Conservation (phyloP, 2,113 vertebrate species). For the Epinephelus moara region DNA sequence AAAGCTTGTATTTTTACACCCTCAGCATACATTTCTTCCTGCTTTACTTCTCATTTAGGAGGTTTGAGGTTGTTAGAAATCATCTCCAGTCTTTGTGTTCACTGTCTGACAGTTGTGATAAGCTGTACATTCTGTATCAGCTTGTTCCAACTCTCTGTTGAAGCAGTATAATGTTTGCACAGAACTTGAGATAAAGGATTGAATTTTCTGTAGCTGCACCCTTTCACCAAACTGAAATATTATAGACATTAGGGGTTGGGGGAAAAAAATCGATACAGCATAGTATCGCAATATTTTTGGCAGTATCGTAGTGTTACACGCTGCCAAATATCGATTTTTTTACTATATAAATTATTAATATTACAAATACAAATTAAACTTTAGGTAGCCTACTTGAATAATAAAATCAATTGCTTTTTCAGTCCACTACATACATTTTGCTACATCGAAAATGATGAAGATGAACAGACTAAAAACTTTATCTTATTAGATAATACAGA, state of each 20-base stretch:
- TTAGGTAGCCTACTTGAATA: too few species aligned
- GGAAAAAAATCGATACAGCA: too few species aligned
- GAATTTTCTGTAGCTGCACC: background rate
- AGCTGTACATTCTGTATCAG: slow-evolving; percentile 1
- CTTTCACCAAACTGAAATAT: background rate
- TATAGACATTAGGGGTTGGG: background rate
- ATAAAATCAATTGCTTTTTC: too few species aligned
- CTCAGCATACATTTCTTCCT: background rate
- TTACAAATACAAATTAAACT: too few species aligned
- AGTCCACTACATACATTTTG: too few species aligned
- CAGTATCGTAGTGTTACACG: too few species aligned
- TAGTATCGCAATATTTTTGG: too few species aligned
- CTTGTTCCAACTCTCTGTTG: background rate
- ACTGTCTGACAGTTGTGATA: background rate
- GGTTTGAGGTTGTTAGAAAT: slow-evolving; percentile 1
- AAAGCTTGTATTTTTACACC: background rate
- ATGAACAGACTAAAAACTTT: too few species aligned
- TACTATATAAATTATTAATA: too few species aligned
- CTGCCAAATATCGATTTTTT: too few species aligned
- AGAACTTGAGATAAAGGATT: background rate
- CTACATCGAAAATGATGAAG: too few species aligned
- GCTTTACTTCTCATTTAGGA: slow-evolving; percentile 6
- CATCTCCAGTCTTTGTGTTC: background rate
- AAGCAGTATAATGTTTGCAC: background rate
- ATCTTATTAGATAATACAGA: too few species aligned